Percentiles rank a stretch among this genome's conserved stretches.
These are phyloP conservation scores for Indri indri DNA, from an alignment of 2,113 vertebrate genomes.

Conservation along the genomic window DNA sequence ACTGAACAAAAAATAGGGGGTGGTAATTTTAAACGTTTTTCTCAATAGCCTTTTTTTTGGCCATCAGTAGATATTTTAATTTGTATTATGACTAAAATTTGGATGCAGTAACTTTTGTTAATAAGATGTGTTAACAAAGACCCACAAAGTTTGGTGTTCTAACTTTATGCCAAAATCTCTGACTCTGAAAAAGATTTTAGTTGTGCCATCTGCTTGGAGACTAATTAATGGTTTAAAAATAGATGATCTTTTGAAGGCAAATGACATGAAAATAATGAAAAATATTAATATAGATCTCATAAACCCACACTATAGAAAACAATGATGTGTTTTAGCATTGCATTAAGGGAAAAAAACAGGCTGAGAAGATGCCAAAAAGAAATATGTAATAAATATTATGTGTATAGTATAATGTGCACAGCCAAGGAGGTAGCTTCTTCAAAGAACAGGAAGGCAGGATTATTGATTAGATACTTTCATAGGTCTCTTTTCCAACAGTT, in stretches of 20 bases:
- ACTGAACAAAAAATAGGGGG: not conserved
- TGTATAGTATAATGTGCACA: not conserved
- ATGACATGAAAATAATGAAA: constrained; percentile 55
- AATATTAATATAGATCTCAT: constrained; percentile 51
- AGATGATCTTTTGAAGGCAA: constrained; percentile 67
- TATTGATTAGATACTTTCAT: constrained; percentile 4
- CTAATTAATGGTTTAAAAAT: constrained; percentile 76
- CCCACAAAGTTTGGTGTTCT: not conserved
- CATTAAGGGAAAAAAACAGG: not conserved
- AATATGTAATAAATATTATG: not conserved
- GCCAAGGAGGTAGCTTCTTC: not conserved
- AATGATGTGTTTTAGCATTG: not conserved
- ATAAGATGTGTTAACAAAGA: constrained; percentile 62
- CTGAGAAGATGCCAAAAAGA: not conserved
- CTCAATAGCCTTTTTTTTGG: not conserved
- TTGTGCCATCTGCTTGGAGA: constrained; percentile 59
- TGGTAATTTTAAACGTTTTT: constrained; percentile 55
- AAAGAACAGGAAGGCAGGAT: not conserved
- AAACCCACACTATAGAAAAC: constrained; percentile 40
- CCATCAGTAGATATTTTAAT: constrained; percentile 56
- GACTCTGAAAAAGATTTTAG: constrained; percentile 39
- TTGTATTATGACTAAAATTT: constrained; percentile 50
- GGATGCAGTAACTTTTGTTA: constrained; percentile 33
- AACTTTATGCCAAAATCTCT: constrained; percentile 35
- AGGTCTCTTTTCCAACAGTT: constrained; percentile 24